Percentiles rank a stretch among this genome's conserved stretches.
These are phyloP conservation scores for Eupithecia dodoneata DNA, from an alignment of 2,888 invertebrate genomes.

Conservation along the genomic window DNA sequence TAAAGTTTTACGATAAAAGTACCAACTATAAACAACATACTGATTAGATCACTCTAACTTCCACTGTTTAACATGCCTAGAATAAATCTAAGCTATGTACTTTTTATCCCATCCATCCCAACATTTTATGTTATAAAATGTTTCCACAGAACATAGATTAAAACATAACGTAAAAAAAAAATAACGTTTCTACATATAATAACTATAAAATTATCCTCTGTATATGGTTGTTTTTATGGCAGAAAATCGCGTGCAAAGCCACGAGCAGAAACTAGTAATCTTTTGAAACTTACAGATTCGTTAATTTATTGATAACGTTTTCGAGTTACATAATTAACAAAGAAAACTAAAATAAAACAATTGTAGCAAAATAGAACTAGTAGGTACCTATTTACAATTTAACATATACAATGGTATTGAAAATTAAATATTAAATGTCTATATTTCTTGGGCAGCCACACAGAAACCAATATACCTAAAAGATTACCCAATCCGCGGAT, in stretches of 20 bases:
- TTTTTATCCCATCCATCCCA: too few relatives aligned
- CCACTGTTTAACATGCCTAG: not conserved
- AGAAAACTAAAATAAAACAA: too few relatives aligned
- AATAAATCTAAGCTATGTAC: too few relatives aligned
- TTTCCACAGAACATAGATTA: not conserved
- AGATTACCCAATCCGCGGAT: conserved; percentile 11
- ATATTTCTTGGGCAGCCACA: not conserved
- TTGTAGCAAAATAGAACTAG: too few relatives aligned
- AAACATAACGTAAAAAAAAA: too few relatives aligned
- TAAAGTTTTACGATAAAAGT: not conserved
- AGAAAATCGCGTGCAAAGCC: not conserved
- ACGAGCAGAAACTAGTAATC: not conserved
- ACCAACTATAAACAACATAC: too few relatives aligned
- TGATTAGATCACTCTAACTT: not conserved
- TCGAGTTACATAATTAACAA: too few relatives aligned
- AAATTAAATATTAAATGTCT: not conserved
- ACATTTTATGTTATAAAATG: too few relatives aligned
- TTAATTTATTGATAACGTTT: too few relatives aligned
- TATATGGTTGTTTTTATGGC: too few relatives aligned
- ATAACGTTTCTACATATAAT: not conserved
- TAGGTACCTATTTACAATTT: not conserved
- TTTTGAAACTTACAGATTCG: too few relatives aligned
- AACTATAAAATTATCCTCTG: too few relatives aligned
- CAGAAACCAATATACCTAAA: conserved; percentile 3
- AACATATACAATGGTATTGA: not conserved